These are phyloP conservation scores for Myotis findleyi DNA, from an alignment of 2,797 vertebrate genomes.

Conservation along the genomic window DNA sequence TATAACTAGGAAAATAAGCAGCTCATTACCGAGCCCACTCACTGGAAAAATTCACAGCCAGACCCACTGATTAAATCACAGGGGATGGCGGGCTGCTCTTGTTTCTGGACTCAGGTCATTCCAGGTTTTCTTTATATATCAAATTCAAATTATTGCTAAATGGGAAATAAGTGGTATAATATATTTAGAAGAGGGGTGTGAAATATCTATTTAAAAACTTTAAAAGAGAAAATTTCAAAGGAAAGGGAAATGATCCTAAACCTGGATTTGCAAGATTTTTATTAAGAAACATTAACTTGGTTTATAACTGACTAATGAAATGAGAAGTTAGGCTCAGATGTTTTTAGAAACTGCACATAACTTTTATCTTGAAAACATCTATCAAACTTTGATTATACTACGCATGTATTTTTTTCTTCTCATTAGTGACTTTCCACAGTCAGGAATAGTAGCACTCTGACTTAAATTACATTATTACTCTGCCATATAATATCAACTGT, in stretches of 20 bases:
- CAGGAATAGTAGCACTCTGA: background rate
- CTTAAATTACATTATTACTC: background rate
- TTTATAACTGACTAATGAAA: slow-evolving; percentile 5
- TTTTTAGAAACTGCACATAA: background rate
- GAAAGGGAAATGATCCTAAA: slow-evolving; percentile 6
- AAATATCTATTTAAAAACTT: slow-evolving; percentile 41
- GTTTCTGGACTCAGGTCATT: background rate
- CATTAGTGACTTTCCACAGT: background rate
- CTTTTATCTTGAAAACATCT: background rate
- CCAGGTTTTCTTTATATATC: background rate
- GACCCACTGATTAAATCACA: slow-evolving; percentile 51
- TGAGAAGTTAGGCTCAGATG: background rate
- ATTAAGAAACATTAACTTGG: background rate
- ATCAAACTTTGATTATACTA: background rate
- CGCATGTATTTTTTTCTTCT: background rate
- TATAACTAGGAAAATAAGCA: slow-evolving; percentile 60
- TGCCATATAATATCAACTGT: background rate
- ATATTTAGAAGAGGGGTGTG: slow-evolving; percentile 8
- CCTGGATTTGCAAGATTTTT: background rate
- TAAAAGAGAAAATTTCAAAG: background rate
- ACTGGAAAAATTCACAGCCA: slow-evolving; percentile 57
- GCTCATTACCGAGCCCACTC: slow-evolving; percentile 57
- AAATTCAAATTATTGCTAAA: slow-evolving; percentile 29
- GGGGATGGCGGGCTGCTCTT: background rate
- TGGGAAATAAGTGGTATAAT: background rate